Evolutionary conservation across 2,113 vertebrate species (phyloP).

Genomic region (Barbus barbus): DNA sequence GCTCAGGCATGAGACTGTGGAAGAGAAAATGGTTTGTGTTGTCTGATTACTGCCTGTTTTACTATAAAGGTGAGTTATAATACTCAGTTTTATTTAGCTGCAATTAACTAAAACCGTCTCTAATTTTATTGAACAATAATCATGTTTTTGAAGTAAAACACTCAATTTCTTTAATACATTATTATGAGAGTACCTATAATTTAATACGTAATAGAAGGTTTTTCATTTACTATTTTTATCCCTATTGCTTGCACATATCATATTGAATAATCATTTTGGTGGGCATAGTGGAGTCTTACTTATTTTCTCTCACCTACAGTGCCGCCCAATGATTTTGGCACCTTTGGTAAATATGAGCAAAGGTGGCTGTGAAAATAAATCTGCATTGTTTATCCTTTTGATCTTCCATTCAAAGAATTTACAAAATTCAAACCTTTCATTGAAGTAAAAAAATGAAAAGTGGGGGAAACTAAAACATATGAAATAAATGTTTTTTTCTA

Average conservation of each 20-base stretch:
- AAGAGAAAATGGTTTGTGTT: conserved; percentile 98
- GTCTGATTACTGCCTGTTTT: conserved; percentile 97
- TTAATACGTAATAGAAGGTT: neutral
- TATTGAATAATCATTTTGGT: neutral
- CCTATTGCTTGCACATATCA: neutral
- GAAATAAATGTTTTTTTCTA: no score
- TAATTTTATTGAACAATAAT: neutral
- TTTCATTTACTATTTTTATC: neutral
- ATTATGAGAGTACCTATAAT: neutral
- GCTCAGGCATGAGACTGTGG: conserved; percentile 97
- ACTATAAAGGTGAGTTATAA: conserved; percentile 95
- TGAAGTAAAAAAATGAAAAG: no score
- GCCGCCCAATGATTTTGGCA: no score
- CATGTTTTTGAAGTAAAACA: neutral
- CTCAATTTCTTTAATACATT: neutral
- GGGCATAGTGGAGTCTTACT: no score
- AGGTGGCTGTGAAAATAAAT: no score
- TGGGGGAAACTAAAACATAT: no score
- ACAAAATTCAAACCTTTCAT: no score
- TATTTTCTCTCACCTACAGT: no score
- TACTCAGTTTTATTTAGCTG: neutral
- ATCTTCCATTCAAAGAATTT: no score
- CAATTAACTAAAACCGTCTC: conserved; percentile 19
- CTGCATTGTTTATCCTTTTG: no score
- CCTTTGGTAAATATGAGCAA: no score